These are phyloP conservation scores for Coregonus sp. DNA, from an alignment of 2,797 vertebrate species.

Conservation along the genomic window DNA sequence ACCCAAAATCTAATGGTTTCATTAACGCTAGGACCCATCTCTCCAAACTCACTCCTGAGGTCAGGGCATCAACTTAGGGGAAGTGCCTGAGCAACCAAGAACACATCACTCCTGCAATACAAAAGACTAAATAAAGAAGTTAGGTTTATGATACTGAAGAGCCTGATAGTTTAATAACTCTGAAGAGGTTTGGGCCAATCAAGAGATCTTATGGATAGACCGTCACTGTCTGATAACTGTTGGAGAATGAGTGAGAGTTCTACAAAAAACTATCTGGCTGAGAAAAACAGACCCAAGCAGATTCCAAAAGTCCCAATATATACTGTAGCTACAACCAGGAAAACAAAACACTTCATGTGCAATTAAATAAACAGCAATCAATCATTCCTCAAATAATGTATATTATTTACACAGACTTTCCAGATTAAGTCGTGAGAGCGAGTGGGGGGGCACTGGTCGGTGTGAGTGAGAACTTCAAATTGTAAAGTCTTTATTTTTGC, in stretches of 20 bases:
- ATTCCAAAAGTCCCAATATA: slow-evolving; percentile 49
- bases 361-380: slow-evolving; percentile 74
- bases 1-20: slow-evolving; percentile 26
- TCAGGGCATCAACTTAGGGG: not conserved
- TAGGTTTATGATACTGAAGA: not conserved
- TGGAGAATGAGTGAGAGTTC: not conserved
- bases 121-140: not conserved
- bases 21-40: slow-evolving; percentile 31
- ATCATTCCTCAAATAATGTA: slow-evolving; percentile 61
- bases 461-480: slow-evolving; percentile 24
- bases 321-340: slow-evolving; percentile 44
- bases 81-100: not conserved
- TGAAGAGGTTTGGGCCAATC: not conserved
- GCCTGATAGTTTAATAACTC: not conserved
- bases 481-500: slow-evolving; percentile 45
- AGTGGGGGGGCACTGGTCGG: not conserved
- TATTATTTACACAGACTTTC: slow-evolving; percentile 70
- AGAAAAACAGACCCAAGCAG: slow-evolving; percentile 37
- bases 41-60: slow-evolving; percentile 17
- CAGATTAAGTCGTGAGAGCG: slow-evolving; percentile 47
- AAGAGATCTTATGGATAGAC: not conserved
- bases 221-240: slow-evolving; percentile 8
- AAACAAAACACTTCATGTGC: slow-evolving; percentile 50
- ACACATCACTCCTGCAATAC: not conserved
- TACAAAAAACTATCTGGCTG: slow-evolving; percentile 24